Conservation (phyloP, 2,113 vertebrate species). For the Orthochromis malagaraziensis region DNA sequence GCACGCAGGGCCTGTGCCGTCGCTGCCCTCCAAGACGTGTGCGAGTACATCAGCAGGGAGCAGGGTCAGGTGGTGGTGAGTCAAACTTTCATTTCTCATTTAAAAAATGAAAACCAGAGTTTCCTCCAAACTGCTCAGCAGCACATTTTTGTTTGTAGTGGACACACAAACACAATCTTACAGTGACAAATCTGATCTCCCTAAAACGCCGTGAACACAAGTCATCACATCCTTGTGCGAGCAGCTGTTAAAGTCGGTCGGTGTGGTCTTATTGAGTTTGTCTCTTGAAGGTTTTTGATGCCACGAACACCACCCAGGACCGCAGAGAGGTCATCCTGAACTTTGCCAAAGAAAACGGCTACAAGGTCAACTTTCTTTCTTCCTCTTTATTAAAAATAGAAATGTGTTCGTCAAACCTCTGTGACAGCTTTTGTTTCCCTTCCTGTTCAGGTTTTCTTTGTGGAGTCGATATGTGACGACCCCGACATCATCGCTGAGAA, state of each 20-base stretch:
- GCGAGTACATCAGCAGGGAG: conserved; percentile 72
- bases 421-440: neutral
- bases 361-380: conserved; percentile 69
- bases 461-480: conserved; percentile 87
- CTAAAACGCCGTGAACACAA: neutral
- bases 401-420: neutral
- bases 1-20: conserved; percentile 77
- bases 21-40: conserved; percentile 80
- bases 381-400: accelerated
- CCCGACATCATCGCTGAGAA: conserved; percentile 82
- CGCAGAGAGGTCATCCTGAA: conserved; percentile 76
- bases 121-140: neutral
- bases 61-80: conserved; percentile 85
- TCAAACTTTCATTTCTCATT: neutral
- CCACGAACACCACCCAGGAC: conserved; percentile 83
- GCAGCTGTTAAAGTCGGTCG: neutral
- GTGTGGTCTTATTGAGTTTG: neutral
- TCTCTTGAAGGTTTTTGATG: conserved; percentile 80
- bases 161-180: neutral
- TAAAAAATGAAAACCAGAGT: neutral
- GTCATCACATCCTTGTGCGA: accelerated
- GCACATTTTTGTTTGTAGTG: neutral
- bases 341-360: conserved; percentile 81
- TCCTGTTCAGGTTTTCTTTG: conserved; percentile 78
- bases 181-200: accelerated